Evolutionary conservation across 2,113 vertebrate genomes (phyloP).

Genomic region (Jaculus jaculus): DNA sequence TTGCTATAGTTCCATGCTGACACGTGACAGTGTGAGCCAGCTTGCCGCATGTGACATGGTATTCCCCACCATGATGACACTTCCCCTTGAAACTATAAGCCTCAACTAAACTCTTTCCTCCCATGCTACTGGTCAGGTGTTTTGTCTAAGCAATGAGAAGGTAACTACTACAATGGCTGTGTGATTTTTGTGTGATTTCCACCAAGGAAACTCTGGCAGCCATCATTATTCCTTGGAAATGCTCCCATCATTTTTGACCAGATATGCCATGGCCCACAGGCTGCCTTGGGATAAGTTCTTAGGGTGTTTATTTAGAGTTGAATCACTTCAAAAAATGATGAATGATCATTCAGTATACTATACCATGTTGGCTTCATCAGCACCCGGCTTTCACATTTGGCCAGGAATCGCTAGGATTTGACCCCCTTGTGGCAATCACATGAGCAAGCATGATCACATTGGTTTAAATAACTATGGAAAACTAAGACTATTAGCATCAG

Average conservation of each 20-base stretch:
- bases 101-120: too few species aligned
- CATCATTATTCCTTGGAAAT: not conserved
- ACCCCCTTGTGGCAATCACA: not conserved
- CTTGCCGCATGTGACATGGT: too few species aligned
- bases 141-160: too few species aligned
- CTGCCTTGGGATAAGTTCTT: not conserved
- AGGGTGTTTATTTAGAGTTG: not conserved
- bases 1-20: too few species aligned
- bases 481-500: not conserved
- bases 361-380: not conserved
- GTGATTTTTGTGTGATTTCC: not conserved
- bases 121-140: too few species aligned
- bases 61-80: too few species aligned
- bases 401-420: not conserved
- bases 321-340: not conserved
- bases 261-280: accelerated
- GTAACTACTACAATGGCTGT: not conserved
- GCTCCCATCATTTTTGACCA: not conserved
- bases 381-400: not conserved
- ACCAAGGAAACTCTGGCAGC: not conserved
- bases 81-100: too few species aligned
- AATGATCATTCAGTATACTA: not conserved
- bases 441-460: not conserved
- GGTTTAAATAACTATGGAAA: not conserved
- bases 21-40: too few species aligned